Conservation (phyloP, 2,113 vertebrate species). For the Ifrita kowaldi region DNA sequence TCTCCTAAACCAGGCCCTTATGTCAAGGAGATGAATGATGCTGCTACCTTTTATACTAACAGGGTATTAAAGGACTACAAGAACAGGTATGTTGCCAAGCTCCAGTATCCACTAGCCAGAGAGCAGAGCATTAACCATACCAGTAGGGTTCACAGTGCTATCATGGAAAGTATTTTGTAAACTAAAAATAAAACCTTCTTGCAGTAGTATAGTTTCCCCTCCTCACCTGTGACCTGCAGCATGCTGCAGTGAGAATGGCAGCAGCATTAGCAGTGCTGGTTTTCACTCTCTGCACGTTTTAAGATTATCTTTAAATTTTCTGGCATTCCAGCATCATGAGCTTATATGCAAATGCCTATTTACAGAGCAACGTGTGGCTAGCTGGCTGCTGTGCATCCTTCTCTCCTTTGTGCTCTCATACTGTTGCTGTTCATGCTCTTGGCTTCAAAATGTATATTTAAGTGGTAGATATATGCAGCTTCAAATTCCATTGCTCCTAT, state of each 20-base stretch:
- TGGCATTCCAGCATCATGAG: background rate
- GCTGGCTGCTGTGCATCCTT: background rate
- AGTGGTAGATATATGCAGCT: background rate
- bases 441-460: background rate
- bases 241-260: background rate
- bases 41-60: slow-evolving; percentile 98
- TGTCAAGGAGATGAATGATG: slow-evolving; percentile 99
- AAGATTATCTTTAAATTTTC: background rate
- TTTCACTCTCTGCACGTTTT: background rate
- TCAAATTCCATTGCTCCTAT: background rate
- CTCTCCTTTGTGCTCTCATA: background rate
- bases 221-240: background rate
- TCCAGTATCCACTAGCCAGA: background rate
- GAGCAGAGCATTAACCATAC: background rate
- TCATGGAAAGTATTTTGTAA: background rate
- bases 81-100: slow-evolving; percentile 80
- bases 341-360: background rate
- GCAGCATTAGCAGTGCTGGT: background rate
- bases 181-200: background rate
- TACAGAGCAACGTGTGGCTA: rapidly evolving
- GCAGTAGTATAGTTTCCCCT: background rate
- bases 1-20: slow-evolving; percentile 93
- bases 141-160: background rate
- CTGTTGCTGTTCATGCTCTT: background rate
- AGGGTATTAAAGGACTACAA: slow-evolving; percentile 98